These are phyloP conservation scores for Drosophila bunnanda DNA, from an alignment of 2,888 invertebrate genomes.

Conservation along the genomic window DNA sequence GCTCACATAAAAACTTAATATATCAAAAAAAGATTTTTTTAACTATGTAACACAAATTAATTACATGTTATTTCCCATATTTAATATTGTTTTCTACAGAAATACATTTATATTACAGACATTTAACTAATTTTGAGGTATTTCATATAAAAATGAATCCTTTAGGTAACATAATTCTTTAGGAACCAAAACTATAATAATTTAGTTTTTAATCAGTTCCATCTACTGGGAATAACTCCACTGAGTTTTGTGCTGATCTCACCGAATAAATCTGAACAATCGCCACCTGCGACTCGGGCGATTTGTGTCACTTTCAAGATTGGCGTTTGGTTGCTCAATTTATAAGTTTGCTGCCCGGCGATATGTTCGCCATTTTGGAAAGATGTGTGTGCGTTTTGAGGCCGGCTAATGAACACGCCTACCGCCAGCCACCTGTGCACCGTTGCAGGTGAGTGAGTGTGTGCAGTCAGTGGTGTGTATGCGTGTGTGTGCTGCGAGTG, in stretches of 20 bases:
- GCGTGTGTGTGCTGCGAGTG: conserved; percentile 16
- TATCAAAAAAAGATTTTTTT: not conserved
- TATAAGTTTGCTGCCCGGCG: conserved; percentile 23
- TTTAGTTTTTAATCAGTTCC: not conserved
- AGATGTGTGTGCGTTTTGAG: conserved; percentile 53
- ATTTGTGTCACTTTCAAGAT: conserved; percentile 44
- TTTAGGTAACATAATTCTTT: no score
- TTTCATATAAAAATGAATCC: no score
- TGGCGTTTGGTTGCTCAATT: conserved; percentile 35
- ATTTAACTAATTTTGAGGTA: no score
- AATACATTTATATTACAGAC: no score
- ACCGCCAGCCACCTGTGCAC: conserved; percentile 53
- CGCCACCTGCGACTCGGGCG: conserved; percentile 34
- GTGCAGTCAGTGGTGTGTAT: conserved; percentile 7
- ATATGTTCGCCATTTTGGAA: conserved; percentile 71
- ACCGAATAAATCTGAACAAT: conserved; percentile 21
- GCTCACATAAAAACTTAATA: not conserved
- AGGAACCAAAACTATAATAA: no score
- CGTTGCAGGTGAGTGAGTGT: conserved; percentile 41
- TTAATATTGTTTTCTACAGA: no score
- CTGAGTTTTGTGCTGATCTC: conserved; percentile 23
- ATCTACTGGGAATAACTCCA: conserved; percentile 4
- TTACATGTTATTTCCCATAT: no score
- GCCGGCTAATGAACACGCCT: conserved; percentile 72
- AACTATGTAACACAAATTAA: no score